Evolutionary conservation across 2,113 vertebrate genomes (phyloP), one percentile per base, ranked within the genome.

Genomic region (Pluvialis apricaria): DNA sequence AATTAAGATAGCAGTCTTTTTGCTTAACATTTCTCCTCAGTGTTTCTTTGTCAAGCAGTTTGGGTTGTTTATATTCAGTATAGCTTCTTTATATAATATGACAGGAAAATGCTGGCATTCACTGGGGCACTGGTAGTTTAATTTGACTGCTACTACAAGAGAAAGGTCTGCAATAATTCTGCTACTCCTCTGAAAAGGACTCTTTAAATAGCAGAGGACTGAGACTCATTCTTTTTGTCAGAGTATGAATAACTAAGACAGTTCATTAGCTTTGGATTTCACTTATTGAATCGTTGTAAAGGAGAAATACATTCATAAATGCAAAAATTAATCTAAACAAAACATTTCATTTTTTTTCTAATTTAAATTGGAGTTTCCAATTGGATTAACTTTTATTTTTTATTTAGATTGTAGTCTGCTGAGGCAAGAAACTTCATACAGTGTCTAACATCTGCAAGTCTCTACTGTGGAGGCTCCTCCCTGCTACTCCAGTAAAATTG

Each of bases 1-100:
- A 94, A 95, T 97, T 97, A 97, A 96, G 84, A 92, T 78, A 94
- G 60, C 12, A 38, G 82, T 58, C 77, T 68, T 81, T 91, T 82
- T 81, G 36, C 78, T 91, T 77, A 85, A 44, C 51, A 57, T 93
- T 82, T 65, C 45, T 78, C 32, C 26, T 71, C 57, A 45, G 24
- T 65, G 9, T 79, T 92, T 94, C 73, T 86, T 85, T 91, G 72
- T 87, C 40, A 73, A 86, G 32, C 25, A 80, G 29, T 70, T 94
- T 68, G 38, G 34, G 11, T 76, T 96, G 40, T 91, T 96, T 90
- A 92, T 83, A 85, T 64, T 82, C 45, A 64, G 42, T 68, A 31
- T 51, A 68, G 54, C n/a, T 68, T 82, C 76, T 94, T 44, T 38
- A 58, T 71, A 88, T 65, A 82, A 65, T 36, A 52, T 70, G 72